Percentiles rank a stretch among this genome's conserved stretches.
phyloP scores from a whole-genome alignment of 2,797 vertebrate species.

The Melanotaenia pygmaea region DNA sequence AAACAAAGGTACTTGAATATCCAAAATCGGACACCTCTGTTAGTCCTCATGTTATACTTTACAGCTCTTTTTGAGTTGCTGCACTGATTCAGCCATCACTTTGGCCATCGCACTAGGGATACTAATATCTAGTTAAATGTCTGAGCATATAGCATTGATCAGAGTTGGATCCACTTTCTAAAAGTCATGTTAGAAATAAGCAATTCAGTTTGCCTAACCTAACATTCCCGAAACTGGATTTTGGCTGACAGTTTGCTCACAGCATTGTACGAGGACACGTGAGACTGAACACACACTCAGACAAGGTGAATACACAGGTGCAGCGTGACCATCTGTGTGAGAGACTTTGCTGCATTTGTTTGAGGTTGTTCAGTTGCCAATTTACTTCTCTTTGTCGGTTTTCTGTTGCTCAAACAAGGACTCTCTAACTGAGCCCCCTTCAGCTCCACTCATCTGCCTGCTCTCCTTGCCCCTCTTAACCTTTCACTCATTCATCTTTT shows the following conservation, averaged over 20 bases:
- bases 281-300: neutral
- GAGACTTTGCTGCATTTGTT: slow-evolving; percentile 45
- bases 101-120: no score
- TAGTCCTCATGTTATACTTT: no score
- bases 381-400: slow-evolving; percentile 63
- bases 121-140: no score
- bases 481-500: slow-evolving; percentile 60
- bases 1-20: no score
- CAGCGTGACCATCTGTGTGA: slow-evolving; percentile 7
- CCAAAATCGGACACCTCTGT: no score
- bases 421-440: slow-evolving; percentile 65
- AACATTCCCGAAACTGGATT: neutral
- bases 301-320: slow-evolving; percentile 5
- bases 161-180: neutral
- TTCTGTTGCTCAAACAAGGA: slow-evolving; percentile 49
- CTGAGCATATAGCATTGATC: no score
- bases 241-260: neutral
- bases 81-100: no score
- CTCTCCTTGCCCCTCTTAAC: slow-evolving; percentile 45
- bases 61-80: no score
- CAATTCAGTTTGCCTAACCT: neutral
- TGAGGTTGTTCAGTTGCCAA: slow-evolving; percentile 46
- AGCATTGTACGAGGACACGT: no score
- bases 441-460: slow-evolving; percentile 56
- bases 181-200: neutral